phyloP scores from a whole-genome alignment of 2,797 vertebrate genomes.

The Danio kyathit region DNA sequence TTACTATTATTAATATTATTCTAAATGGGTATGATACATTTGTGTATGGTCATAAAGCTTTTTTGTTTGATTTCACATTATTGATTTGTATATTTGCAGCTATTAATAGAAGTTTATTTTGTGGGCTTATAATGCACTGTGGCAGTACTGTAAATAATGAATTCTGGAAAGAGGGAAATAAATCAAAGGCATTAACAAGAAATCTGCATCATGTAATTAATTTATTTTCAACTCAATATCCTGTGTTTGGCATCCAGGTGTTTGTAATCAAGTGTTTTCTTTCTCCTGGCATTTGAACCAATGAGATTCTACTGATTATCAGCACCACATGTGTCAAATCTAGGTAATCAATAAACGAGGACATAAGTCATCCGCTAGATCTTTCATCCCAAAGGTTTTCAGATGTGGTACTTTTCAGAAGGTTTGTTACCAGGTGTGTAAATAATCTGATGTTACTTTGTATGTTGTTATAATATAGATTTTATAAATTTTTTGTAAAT shows the following conservation, averaged over 20 bases:
- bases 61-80: not conserved
- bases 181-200: slow-evolving; percentile 56
- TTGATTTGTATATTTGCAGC: not conserved
- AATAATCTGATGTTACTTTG: too few species aligned
- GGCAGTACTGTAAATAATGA: slow-evolving; percentile 9
- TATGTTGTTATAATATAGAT: too few species aligned
- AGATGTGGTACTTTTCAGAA: not conserved
- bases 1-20: not conserved
- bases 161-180: slow-evolving; percentile 14
- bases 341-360: not conserved
- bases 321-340: not conserved
- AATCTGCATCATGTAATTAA: slow-evolving; percentile 20
- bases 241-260: not conserved
- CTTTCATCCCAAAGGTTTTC: not conserved
- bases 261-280: not conserved
- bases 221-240: not conserved
- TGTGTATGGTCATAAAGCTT: not conserved
- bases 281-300: not conserved
- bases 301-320: not conserved
- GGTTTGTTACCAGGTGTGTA: too few species aligned
- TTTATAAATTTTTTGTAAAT: not conserved
- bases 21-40: not conserved
- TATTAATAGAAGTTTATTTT: not conserved
- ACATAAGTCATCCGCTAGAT: not conserved
- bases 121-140: slow-evolving; percentile 13